These are phyloP conservation scores for Antechinus flavipes DNA, from an alignment of 2,113 vertebrate genomes.

Conservation along the genomic window DNA sequence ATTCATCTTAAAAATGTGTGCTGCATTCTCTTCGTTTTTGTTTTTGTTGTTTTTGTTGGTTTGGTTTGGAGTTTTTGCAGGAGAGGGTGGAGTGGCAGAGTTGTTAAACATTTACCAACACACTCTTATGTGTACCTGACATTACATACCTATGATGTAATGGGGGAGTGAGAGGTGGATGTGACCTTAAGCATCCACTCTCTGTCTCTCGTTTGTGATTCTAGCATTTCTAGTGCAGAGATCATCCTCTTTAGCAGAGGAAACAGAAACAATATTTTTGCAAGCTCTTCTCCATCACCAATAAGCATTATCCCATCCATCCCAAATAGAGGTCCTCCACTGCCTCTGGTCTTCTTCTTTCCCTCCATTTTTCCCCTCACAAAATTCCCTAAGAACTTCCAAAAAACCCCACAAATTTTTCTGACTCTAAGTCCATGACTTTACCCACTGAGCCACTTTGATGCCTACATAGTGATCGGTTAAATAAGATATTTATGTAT, in stretches of 20 bases:
- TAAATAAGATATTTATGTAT: neutral
- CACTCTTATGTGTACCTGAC: neutral
- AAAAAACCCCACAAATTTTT: neutral
- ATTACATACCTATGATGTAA: neutral
- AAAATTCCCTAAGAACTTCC: neutral
- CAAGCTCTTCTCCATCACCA: neutral
- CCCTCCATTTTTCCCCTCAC: neutral
- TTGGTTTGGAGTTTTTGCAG: too few relatives aligned
- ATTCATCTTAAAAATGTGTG: neutral
- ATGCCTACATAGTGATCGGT: neutral
- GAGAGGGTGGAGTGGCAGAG: neutral
- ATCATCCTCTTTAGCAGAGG: neutral
- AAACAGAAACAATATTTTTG: neutral
- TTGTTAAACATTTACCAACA: neutral
- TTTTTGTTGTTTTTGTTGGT: too few relatives aligned
- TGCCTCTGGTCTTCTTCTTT: neutral
- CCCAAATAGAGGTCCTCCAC: neutral
- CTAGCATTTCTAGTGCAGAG: neutral
- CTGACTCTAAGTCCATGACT: neutral
- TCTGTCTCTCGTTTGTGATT: neutral
- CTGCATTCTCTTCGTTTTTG: neutral
- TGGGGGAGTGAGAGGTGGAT: neutral
- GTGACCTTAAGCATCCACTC: neutral
- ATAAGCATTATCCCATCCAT: neutral
- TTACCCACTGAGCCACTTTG: neutral